Percentiles rank a stretch among this genome's conserved stretches.
phyloP scores from a whole-genome alignment of 2,113 vertebrate genomes.

The Osmerus eperlanus region DNA sequence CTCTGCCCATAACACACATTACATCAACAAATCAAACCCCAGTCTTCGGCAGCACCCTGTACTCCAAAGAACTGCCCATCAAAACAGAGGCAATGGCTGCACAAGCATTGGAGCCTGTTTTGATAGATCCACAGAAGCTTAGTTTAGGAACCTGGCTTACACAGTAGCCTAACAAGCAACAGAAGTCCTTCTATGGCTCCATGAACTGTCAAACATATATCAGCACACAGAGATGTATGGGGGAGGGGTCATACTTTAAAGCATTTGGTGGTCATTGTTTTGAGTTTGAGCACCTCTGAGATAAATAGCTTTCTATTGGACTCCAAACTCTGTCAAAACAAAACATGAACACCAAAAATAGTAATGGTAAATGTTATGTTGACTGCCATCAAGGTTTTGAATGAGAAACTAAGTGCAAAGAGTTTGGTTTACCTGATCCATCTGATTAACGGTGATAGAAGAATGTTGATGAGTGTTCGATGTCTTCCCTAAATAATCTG shows the following conservation, averaged over 20 bases:
- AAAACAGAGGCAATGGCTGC: conserved; percentile 50
- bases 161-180: neutral
- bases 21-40: conserved; percentile 82
- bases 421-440: neutral
- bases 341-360: neutral
- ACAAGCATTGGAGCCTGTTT: conserved; percentile 37
- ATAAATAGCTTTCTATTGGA: neutral
- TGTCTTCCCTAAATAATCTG: neutral
- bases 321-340: too few relatives aligned
- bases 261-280: too few relatives aligned
- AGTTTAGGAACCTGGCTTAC: conserved; percentile 34
- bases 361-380: neutral
- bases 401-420: neutral
- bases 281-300: neutral
- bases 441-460: neutral
- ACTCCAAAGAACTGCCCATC: conserved; percentile 60
- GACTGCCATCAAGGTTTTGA: neutral
- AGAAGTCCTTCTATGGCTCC: neutral
- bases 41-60: conserved; percentile 75
- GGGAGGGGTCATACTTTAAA: neutral
- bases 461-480: neutral
- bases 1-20: conserved; percentile 79
- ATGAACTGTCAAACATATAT: neutral
- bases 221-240: neutral
- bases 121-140: conserved; percentile 48